phyloP scores from a whole-genome alignment of 2,113 vertebrate species.

The Pica pica region DNA sequence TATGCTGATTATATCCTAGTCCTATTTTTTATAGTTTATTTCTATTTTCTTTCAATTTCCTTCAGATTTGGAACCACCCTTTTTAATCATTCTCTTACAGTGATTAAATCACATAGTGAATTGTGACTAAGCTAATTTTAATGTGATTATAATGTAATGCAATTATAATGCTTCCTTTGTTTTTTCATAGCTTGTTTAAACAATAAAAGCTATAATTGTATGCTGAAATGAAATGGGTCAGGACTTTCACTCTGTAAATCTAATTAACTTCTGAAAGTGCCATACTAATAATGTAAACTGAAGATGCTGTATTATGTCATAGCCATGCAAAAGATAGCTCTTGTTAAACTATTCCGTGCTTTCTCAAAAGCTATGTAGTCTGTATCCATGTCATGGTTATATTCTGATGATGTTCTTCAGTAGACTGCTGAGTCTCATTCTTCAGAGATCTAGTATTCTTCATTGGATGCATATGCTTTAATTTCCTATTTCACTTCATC shows the following conservation, averaged over 20 bases:
- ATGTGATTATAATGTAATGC: neutral
- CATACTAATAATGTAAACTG: neutral
- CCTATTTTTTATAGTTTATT: neutral
- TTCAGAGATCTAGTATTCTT: neutral
- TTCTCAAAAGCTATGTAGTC: neutral
- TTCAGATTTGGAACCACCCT: neutral
- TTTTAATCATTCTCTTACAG: neutral
- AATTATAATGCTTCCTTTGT: neutral
- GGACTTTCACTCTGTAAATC: neutral
- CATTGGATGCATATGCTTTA: neutral
- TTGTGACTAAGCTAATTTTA: neutral
- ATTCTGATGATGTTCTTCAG: neutral
- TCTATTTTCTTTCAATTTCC: neutral
- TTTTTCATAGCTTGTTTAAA: neutral
- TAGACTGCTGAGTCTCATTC: neutral
- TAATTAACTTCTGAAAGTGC: neutral
- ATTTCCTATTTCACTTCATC: neutral
- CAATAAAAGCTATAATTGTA: neutral
- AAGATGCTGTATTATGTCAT: neutral
- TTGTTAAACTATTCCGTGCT: neutral
- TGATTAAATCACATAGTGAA: neutral
- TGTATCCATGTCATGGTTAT: neutral
- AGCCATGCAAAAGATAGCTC: neutral
- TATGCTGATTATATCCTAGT: neutral
- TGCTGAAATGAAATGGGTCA: neutral